A percentile compares a stretch with the other conserved stretches of the same genome.
Evolutionary conservation across 2,888 invertebrate species (phyloP).

Genomic region (Gandaritis pyraliata): DNA sequence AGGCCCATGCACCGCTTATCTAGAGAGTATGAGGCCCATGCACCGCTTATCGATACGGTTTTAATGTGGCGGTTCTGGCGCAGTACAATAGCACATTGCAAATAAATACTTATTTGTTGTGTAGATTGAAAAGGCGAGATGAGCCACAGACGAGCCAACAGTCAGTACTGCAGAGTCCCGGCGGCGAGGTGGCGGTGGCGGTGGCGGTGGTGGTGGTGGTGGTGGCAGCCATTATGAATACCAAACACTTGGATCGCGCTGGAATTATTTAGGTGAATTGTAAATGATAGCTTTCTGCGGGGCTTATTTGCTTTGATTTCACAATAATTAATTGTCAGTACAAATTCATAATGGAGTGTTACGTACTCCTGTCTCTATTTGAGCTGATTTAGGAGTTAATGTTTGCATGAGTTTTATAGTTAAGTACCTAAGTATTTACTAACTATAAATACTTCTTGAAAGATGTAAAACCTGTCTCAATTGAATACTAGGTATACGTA

Average conservation of each 20-base stretch:
- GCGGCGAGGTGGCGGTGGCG: neutral
- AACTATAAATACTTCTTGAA: no score
- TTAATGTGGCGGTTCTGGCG: neutral
- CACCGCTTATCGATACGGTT: neutral
- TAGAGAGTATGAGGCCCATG: neutral
- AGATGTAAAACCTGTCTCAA: no score
- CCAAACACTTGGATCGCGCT: neutral
- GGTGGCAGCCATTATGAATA: neutral
- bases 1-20: neutral
- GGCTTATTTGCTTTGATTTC: slow-evolving; percentile 3
- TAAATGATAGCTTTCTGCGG: neutral
- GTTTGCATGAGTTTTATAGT: neutral
- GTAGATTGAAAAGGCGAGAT: neutral
- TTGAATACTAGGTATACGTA: no score
- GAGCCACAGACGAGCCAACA: neutral
- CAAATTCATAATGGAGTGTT: neutral
- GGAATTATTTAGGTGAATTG: neutral
- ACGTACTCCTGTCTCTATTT: neutral
- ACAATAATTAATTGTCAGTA: slow-evolving; percentile 1
- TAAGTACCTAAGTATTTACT: no score
- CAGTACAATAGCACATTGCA: neutral
- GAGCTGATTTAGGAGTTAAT: neutral
- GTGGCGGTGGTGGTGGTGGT: no score
- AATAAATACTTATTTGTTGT: slow-evolving; percentile 7
- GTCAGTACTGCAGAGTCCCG: neutral